Conservation (phyloP, 2,797 vertebrate species). For the Lagothrix lagotricha region DNA sequence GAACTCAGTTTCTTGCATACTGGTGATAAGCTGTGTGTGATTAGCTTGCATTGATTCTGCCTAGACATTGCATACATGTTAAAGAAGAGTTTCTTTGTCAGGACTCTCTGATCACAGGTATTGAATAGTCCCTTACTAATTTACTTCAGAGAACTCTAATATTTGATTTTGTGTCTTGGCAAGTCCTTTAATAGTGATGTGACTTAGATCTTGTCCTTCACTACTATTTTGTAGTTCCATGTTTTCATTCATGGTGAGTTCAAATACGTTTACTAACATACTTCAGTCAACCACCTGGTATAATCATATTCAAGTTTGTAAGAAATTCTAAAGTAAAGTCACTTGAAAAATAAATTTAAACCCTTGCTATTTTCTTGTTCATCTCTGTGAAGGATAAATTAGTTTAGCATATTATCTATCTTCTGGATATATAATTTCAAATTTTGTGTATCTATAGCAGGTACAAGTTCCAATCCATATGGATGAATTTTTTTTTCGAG, state of each 20-base stretch:
- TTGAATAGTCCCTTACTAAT: conserved; percentile 10
- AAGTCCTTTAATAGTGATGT: not conserved
- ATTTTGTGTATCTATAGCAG: not conserved
- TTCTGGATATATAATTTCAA: not conserved
- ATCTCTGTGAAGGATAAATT: not conserved
- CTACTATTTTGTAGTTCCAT: not conserved
- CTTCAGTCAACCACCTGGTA: not conserved
- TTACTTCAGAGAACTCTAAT: conserved; percentile 5
- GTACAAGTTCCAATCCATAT: not conserved
- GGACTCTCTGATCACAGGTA: not conserved
- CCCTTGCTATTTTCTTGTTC: not conserved
- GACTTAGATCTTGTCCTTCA: not conserved
- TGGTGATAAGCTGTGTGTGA: not conserved
- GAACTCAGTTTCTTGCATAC: not conserved
- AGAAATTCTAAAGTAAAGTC: conserved; percentile 1
- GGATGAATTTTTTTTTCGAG: not conserved
- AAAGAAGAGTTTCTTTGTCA: not conserved
- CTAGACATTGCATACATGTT: not conserved
- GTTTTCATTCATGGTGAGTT: conserved; percentile 27
- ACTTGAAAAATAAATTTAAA: conserved; percentile 33
- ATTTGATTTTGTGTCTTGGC: conserved; percentile 32
- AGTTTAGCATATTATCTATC: not conserved
- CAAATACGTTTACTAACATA: conserved; percentile 38
- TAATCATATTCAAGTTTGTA: conserved; percentile 24
- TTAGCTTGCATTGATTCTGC: not conserved